These are phyloP conservation scores for Sphyrna mokarran DNA, from an alignment of 2,113 vertebrate genomes.

Conservation along the genomic window DNA sequence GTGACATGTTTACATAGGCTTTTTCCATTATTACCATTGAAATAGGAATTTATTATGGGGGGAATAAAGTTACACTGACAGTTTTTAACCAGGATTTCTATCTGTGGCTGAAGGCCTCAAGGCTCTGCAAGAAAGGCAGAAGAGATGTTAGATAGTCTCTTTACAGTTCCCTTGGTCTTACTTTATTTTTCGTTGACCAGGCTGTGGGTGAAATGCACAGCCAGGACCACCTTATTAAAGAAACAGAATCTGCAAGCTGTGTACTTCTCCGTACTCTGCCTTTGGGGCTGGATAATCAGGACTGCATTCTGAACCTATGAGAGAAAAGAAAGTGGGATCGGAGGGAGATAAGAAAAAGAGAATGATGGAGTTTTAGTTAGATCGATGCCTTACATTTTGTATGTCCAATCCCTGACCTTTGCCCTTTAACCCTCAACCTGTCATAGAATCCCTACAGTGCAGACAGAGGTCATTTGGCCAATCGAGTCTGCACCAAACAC, in stretches of 20 bases:
- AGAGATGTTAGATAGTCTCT: neutral
- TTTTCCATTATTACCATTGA: too few species aligned
- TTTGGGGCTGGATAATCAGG: constrained; percentile 72
- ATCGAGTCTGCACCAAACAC: too few species aligned
- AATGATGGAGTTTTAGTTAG: neutral
- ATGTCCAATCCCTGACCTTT: too few species aligned
- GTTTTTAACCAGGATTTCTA: too few species aligned
- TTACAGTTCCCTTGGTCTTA: constrained; percentile 32
- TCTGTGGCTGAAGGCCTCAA: neutral
- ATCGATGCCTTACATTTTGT: too few species aligned
- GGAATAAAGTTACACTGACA: neutral
- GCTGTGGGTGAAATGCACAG: constrained; percentile 70
- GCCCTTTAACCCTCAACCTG: too few species aligned
- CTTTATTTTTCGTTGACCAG: constrained; percentile 52
- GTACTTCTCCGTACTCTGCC: constrained; percentile 69
- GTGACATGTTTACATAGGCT: too few species aligned
- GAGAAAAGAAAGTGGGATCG: neutral
- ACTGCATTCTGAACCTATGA: constrained; percentile 66
- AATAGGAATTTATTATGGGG: too few species aligned
- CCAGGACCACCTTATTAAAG: constrained; percentile 75
- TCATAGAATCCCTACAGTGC: too few species aligned
- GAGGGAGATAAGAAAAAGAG: neutral
- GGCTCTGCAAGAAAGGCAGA: neutral
- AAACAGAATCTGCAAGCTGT: constrained; percentile 79
- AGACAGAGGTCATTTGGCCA: too few species aligned